Percentiles rank a stretch among this genome's conserved stretches.
These are phyloP conservation scores for Amphipyra berbera DNA, from an alignment of 2,888 invertebrate genomes.

Conservation along the genomic window DNA sequence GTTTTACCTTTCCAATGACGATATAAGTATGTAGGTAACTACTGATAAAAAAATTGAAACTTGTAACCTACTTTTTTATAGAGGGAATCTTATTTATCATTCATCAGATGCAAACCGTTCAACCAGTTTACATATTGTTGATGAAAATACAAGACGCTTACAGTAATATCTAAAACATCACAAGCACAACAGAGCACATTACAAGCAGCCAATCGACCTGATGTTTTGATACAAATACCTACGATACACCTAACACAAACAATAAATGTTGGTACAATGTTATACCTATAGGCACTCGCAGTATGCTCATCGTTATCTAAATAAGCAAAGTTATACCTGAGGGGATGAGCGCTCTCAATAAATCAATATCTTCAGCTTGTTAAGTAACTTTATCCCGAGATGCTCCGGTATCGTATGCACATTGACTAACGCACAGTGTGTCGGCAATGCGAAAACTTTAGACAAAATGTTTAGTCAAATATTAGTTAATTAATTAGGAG, in stretches of 20 bases:
- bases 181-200: background rate
- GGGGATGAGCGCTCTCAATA: conserved; percentile 72
- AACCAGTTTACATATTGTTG: background rate
- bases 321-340: conserved; percentile 73
- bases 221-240: conserved; percentile 5
- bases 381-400: conserved; percentile 84
- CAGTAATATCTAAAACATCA: background rate
- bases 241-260: conserved; percentile 18
- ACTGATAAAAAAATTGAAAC: background rate
- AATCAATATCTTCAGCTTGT: conserved; percentile 84
- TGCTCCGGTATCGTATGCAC: conserved; percentile 77
- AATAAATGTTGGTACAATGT: conserved; percentile 15
- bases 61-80: too few species aligned
- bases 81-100: too few species aligned
- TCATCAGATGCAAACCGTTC: too few species aligned
- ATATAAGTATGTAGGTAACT: too few species aligned
- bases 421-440: conserved; percentile 68
- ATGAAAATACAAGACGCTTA: background rate
- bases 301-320: conserved; percentile 51
- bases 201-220: conserved; percentile 7
- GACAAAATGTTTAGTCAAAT: conserved; percentile 22
- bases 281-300: conserved; percentile 5
- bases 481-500: background rate
- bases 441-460: background rate
- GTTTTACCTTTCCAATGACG: too few species aligned